Base-by-base conservation (phyloP, 2,888 invertebrate species). In the Rhogogaster chlorosoma region DNA sequence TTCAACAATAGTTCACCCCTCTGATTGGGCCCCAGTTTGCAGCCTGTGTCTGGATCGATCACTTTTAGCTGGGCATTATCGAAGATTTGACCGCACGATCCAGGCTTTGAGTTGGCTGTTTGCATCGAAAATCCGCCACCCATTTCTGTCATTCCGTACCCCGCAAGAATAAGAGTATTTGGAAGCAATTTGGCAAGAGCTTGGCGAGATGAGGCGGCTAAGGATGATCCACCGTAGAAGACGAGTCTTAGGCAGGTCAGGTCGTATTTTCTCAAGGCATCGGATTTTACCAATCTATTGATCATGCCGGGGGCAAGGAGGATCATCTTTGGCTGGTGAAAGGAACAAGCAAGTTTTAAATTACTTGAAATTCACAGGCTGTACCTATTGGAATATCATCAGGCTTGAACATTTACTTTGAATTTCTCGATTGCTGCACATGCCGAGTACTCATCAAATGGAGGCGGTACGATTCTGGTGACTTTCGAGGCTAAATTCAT, bases 341-440 rank as follows among this genome's bases (percentile, higher is more conserved):
- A 70, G 18, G 26, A 12, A 10, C 38, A 80, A n/a, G n/a, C n/a
- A n/a, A n/a, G n/a, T n/a, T n/a, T n/a, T n/a, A n/a, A n/a, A n/a
- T n/a, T n/a, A n/a, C n/a, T n/a, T n/a, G n/a, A n/a, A n/a, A n/a
- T n/a, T n/a, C n/a, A n/a, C n/a, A n/a, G n/a, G n/a, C n/a, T n/a
- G n/a, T n/a, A n/a, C n/a, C 6, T 70, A 18, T n/a, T n/a, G 32
- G 18, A 70, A 70, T 70, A 70, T 32, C 91, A 22, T 18, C 5
- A 7, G 22, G 61, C n/a, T n/a, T 0, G 6, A 57, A 7, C 7
- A 26, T 36, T 53, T 87, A 92, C 93, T 88, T 92, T 89, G 77
- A 88, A 92, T 73, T 92, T 92, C 80, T 93, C 90, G 2, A 92
- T 88, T 1, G 91, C 82, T 84, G 87, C 84, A 45, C 90, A 91